These are phyloP conservation scores for Mechanitis mazaeus DNA, from an alignment of 2,888 invertebrate species.

Conservation along the genomic window DNA sequence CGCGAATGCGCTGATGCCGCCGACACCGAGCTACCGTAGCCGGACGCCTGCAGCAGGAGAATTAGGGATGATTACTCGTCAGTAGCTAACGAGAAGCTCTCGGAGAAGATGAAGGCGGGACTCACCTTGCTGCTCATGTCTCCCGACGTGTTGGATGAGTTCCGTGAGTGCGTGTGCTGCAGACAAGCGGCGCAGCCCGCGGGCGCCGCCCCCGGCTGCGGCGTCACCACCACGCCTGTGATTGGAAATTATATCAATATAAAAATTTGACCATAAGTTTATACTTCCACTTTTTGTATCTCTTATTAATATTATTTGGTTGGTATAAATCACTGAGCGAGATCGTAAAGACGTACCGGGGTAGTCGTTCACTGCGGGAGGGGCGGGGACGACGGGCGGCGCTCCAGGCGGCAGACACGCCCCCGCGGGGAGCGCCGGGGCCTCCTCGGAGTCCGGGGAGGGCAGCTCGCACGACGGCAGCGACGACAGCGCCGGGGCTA, in stretches of 20 bases:
- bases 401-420: slow-evolving; percentile 39
- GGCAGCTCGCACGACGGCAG: slow-evolving; percentile 58
- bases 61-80: background rate
- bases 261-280: no score
- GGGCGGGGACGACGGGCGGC: slow-evolving; percentile 33
- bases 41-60: slow-evolving; percentile 81
- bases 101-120: background rate
- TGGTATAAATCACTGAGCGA: no score
- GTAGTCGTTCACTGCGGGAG: slow-evolving; percentile 34
- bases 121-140: slow-evolving; percentile 73
- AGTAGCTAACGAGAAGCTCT: background rate
- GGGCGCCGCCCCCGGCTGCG: slow-evolving; percentile 27
- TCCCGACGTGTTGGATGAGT: slow-evolving; percentile 84
- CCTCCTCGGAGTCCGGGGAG: slow-evolving; percentile 56
- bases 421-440: slow-evolving; percentile 45
- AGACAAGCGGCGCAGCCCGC: slow-evolving; percentile 46
- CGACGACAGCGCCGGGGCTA: slow-evolving; percentile 51
- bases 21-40: slow-evolving; percentile 90
- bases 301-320: no score
- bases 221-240: slow-evolving; percentile 35
- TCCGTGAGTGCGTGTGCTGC: slow-evolving; percentile 81
- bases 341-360: slow-evolving; percentile 36
- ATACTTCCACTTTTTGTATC: no score
- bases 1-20: slow-evolving; percentile 91
- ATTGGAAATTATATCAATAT: background rate